These are phyloP conservation scores for Schlechtendalia chinensis DNA, from an alignment of 1,140 invertebrate genomes.

Conservation along the genomic window DNA sequence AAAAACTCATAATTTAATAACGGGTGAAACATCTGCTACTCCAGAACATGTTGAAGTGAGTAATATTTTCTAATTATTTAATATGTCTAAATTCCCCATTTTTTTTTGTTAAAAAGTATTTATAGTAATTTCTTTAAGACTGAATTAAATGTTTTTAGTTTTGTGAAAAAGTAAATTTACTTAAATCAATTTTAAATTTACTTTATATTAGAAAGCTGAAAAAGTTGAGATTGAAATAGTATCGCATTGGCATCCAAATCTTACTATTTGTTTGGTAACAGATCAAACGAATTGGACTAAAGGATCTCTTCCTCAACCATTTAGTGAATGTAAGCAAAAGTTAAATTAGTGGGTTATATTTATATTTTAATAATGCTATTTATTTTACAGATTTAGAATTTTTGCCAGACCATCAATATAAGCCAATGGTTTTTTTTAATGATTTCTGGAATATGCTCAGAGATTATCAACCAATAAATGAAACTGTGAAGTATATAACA, in stretches of 20 bases:
- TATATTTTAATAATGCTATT: constrained; percentile 6
- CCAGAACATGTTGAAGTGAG: constrained; percentile 66
- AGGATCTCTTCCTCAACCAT: constrained; percentile 82
- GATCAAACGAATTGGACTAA: constrained; percentile 93
- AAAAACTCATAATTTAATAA: constrained; percentile 91
- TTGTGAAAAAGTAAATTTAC: neutral
- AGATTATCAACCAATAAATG: constrained; percentile 94
- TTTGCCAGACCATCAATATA: constrained; percentile 79
- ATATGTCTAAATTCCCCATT: no score
- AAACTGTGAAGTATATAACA: constrained; percentile 67
- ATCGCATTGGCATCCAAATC: constrained; percentile 98
- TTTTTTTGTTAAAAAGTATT: no score
- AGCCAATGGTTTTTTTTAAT: constrained; percentile 93
- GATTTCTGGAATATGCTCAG: constrained; percentile 98
- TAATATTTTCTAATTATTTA: neutral
- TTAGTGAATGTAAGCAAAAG: constrained; percentile 77
- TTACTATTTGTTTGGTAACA: constrained; percentile 91
- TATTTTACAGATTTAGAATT: constrained; percentile 76
- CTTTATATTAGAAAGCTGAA: constrained; percentile 69
- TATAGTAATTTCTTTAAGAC: no score
- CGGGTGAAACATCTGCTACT: constrained; percentile 81
- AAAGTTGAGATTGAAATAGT: constrained; percentile 82
- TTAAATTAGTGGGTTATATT: neutral
- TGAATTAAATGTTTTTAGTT: no score
- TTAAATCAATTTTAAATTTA: constrained; percentile 25